phyloP scores from a whole-genome alignment of 2,797 vertebrate genomes.

The Myiotriccus ornatus region DNA sequence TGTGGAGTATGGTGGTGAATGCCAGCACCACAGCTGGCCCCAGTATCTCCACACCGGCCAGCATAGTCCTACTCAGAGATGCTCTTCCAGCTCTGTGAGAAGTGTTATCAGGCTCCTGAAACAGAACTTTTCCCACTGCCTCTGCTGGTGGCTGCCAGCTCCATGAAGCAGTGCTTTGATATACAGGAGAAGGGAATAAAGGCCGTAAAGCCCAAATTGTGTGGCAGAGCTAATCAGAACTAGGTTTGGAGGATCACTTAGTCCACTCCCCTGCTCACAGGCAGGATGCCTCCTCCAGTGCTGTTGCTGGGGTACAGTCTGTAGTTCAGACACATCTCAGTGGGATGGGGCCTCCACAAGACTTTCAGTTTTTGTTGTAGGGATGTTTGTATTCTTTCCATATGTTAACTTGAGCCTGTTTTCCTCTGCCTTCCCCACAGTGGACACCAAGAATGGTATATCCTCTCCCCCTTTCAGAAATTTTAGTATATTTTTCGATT shows the following conservation, averaged over 20 bases:
- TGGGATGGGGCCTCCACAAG: background rate
- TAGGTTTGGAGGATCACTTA: background rate
- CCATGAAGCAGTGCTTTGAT: fast-evolving
- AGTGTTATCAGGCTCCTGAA: background rate
- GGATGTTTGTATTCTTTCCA: background rate
- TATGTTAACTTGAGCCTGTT: background rate
- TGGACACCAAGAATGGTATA: background rate
- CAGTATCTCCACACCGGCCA: background rate
- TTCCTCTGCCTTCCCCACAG: background rate
- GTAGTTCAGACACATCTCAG: background rate
- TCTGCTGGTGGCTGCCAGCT: background rate
- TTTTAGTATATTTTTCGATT: background rate
- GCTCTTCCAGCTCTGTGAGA: background rate
- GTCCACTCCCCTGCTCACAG: background rate
- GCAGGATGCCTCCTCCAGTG: background rate
- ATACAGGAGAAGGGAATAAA: background rate
- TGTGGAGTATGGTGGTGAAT: fast-evolving
- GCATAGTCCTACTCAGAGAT: background rate
- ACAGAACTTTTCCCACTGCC: background rate
- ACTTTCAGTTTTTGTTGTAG: background rate
- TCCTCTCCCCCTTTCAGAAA: background rate
- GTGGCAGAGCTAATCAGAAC: background rate
- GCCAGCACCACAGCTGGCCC: too few species aligned
- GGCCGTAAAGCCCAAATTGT: background rate
- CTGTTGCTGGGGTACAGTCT: fast-evolving